Percentiles rank a stretch among this genome's conserved stretches.
Evolutionary conservation across 30 jellyfish, hydroid and myxozoan genomes (phyloP).

Genomic region (Aurelia sp.): DNA sequence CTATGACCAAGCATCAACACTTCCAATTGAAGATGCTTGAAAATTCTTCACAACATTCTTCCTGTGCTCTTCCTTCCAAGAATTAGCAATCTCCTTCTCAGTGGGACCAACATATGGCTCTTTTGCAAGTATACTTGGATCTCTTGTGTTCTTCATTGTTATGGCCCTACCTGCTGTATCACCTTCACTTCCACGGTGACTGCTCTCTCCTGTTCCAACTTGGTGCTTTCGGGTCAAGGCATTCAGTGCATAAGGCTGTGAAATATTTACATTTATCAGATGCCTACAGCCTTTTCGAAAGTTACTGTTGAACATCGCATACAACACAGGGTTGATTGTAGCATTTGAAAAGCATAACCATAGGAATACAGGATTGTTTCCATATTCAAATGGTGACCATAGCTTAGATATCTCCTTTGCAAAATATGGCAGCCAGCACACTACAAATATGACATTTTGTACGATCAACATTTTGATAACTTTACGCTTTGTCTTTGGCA

Average conservation of each 20-base stretch:
- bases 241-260: slow-evolving; percentile 77
- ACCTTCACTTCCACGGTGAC: slow-evolving; percentile 67
- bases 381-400: slow-evolving; percentile 18
- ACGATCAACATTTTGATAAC: slow-evolving; percentile 74
- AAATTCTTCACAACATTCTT: slow-evolving; percentile 45
- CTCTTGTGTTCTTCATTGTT: slow-evolving; percentile 1
- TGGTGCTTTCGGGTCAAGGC: slow-evolving; percentile 74
- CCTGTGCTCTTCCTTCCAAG: slow-evolving; percentile 10
- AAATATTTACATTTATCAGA: slow-evolving; percentile 54
- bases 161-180: slow-evolving; percentile 17
- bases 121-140: not conserved
- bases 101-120: slow-evolving; percentile 30
- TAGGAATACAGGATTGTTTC: slow-evolving; percentile 11
- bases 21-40: slow-evolving; percentile 65
- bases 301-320: slow-evolving; percentile 72
- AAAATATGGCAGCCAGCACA: slow-evolving; percentile 79
- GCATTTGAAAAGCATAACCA: slow-evolving; percentile 79
- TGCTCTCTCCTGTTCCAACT: slow-evolving; percentile 68
- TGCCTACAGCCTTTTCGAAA: slow-evolving; percentile 83
- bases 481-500: slow-evolving; percentile 76
- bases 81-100: not conserved
- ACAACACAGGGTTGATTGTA: slow-evolving; percentile 70
- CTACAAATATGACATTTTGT: slow-evolving; percentile 57
- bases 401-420: slow-evolving; percentile 30
- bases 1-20: slow-evolving; percentile 56